These are phyloP conservation scores for Limenitis camilla DNA, from an alignment of 2,888 invertebrate species.

Conservation along the genomic window DNA sequence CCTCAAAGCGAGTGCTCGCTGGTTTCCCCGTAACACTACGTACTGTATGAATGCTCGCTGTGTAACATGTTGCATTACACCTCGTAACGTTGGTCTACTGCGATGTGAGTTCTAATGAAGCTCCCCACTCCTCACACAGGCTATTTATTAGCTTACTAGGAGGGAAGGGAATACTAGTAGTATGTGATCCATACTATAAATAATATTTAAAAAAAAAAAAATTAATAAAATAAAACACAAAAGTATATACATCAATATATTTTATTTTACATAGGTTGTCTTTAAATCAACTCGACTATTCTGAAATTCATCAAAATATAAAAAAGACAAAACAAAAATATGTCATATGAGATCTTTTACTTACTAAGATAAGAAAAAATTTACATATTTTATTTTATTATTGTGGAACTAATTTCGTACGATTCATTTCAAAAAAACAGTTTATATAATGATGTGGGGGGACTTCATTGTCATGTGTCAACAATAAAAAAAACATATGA, in stretches of 20 bases:
- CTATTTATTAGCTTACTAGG: too few relatives aligned
- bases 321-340: constrained; percentile 75
- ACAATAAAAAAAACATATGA: neutral
- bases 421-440: constrained; percentile 53
- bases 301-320: constrained; percentile 73
- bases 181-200: neutral
- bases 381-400: constrained; percentile 64
- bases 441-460: constrained; percentile 20
- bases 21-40: too few relatives aligned
- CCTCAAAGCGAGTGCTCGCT: too few relatives aligned
- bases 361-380: constrained; percentile 73
- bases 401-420: constrained; percentile 69
- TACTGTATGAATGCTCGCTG: too few relatives aligned
- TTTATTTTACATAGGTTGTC: constrained; percentile 75
- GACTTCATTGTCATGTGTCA: constrained; percentile 10
- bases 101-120: too few relatives aligned
- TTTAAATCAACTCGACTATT: constrained; percentile 74
- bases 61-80: too few relatives aligned
- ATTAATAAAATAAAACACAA: constrained; percentile 47
- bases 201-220: neutral
- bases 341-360: constrained; percentile 74
- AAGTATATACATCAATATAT: constrained; percentile 73
- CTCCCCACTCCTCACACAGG: too few relatives aligned
- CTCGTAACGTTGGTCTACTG: too few relatives aligned
- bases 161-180: too few relatives aligned